These are phyloP conservation scores for Embiotoca jacksoni DNA, from an alignment of 2,113 vertebrate species.

Conservation along the genomic window DNA sequence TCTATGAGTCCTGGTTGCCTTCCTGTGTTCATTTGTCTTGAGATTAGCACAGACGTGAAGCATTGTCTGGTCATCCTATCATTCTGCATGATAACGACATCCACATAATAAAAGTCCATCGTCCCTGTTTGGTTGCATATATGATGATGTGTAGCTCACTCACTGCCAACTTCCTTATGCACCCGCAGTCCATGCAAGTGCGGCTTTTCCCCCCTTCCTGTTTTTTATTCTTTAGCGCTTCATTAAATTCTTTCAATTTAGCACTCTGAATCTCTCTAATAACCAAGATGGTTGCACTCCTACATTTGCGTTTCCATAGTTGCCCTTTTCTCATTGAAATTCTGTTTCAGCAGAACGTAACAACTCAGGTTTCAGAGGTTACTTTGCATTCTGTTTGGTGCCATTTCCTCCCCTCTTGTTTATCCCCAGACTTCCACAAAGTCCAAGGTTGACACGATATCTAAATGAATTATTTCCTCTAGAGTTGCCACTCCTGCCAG, in stretches of 20 bases:
- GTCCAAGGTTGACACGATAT: slow-evolving; percentile 64
- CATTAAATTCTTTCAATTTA: slow-evolving; percentile 64
- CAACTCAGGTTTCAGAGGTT: slow-evolving; percentile 26
- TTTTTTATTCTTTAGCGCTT: slow-evolving; percentile 29
- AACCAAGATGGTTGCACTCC: slow-evolving; percentile 37
- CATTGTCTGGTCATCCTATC: slow-evolving; percentile 46
- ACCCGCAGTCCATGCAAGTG: not conserved
- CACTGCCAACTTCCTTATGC: not conserved
- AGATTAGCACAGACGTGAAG: slow-evolving; percentile 27
- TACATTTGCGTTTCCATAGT: slow-evolving; percentile 36
- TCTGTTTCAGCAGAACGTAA: slow-evolving; percentile 27
- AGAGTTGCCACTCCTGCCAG: slow-evolving; percentile 54
- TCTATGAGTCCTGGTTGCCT: slow-evolving; percentile 64
- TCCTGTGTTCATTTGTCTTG: slow-evolving; percentile 64
- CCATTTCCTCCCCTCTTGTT: slow-evolving; percentile 24
- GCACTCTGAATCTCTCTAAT: slow-evolving; percentile 49
- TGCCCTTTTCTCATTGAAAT: slow-evolving; percentile 28
- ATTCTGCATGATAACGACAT: slow-evolving; percentile 69
- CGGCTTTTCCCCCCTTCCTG: slow-evolving; percentile 30
- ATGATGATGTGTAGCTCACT: slow-evolving; percentile 28
- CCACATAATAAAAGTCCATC: slow-evolving; percentile 66
- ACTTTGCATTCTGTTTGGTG: slow-evolving; percentile 31
- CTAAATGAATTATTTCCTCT: slow-evolving; percentile 60
- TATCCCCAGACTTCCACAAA: slow-evolving; percentile 35
- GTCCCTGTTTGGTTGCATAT: slow-evolving; percentile 50